Evolutionary conservation across 2,888 invertebrate species (phyloP).

Genomic region (Neoaliturus tenellus): DNA sequence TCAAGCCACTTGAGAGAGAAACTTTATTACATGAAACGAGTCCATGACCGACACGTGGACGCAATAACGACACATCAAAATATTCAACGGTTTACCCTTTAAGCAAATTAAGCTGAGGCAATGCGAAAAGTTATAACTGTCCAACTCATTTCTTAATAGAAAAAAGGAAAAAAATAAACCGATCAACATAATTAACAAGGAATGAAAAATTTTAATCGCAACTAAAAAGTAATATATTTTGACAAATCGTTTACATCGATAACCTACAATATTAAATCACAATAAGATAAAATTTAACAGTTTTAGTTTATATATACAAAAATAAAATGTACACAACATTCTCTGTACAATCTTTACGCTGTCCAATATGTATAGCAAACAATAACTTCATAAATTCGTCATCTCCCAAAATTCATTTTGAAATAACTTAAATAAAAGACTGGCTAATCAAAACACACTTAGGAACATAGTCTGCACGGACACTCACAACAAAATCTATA

Average conservation of each 20-base stretch:
- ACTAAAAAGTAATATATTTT: conserved; percentile 14
- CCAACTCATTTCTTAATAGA: conserved; percentile 28
- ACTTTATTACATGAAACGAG: not conserved
- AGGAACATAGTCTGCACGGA: conserved; percentile 30
- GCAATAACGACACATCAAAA: not conserved
- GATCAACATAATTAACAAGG: conserved; percentile 17
- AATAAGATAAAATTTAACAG: conserved; percentile 56
- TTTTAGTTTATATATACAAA: conserved; percentile 54
- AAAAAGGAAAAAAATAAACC: conserved; percentile 6
- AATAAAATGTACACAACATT: conserved; percentile 55
- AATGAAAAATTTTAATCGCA: conserved; percentile 35
- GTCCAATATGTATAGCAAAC: conserved; percentile 36
- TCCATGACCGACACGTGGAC: not conserved
- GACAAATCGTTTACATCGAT: conserved; percentile 29
- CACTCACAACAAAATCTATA: conserved; percentile 13
- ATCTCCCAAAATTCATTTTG: conserved; percentile 48
- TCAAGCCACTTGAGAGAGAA: conserved; percentile 41
- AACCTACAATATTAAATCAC: conserved; percentile 55
- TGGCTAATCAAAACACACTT: conserved; percentile 21
- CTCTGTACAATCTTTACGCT: conserved; percentile 40
- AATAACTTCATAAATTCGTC: conserved; percentile 51
- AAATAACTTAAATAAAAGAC: conserved; percentile 34
- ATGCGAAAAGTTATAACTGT: not conserved
- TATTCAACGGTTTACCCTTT: not conserved
- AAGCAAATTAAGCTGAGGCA: not conserved